These are phyloP conservation scores for Alosa alosa DNA, from an alignment of 2,113 vertebrate genomes.

Conservation along the genomic window DNA sequence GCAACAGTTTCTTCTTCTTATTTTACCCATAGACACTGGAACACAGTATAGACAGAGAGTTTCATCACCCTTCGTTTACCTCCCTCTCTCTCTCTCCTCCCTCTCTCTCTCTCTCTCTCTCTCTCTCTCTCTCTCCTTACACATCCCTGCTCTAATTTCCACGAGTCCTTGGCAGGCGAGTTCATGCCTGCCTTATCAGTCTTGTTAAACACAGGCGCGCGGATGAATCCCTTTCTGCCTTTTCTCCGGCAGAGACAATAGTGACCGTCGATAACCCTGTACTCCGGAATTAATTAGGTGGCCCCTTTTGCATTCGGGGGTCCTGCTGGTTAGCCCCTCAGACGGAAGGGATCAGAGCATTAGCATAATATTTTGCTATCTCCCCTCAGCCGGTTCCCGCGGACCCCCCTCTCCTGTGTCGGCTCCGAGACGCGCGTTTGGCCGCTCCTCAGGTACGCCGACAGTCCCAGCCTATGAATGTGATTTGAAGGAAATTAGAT, in stretches of 20 bases:
- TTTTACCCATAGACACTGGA: constrained; percentile 25
- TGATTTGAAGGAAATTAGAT: constrained; percentile 81
- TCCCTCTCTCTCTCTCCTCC: constrained; percentile 37
- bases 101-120: constrained; percentile 19
- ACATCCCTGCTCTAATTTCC: constrained; percentile 53
- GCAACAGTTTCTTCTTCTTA: neutral
- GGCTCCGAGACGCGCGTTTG: constrained; percentile 45
- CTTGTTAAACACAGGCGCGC: constrained; percentile 73
- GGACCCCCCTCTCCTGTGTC: constrained; percentile 62
- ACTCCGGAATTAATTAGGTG: constrained; percentile 79
- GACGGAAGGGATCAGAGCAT: constrained; percentile 70
- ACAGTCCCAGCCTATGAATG: constrained; percentile 83
- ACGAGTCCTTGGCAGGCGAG: constrained; percentile 40
- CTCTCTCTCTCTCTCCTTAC: neutral
- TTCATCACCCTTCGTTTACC: constrained; percentile 15
- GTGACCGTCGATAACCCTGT: constrained; percentile 71
- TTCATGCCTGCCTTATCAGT: constrained; percentile 56
- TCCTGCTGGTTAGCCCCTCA: constrained; percentile 74
- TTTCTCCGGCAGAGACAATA: constrained; percentile 71
- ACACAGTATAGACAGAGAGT: constrained; percentile 39
- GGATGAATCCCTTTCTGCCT: constrained; percentile 61
- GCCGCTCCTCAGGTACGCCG: constrained; percentile 65
- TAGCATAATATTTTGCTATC: constrained; percentile 83
- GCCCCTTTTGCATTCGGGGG: constrained; percentile 72
- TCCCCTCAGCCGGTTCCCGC: constrained; percentile 65